Base-by-base conservation (phyloP, 2,113 vertebrate species). In the Oreochromis spilurus region DNA sequence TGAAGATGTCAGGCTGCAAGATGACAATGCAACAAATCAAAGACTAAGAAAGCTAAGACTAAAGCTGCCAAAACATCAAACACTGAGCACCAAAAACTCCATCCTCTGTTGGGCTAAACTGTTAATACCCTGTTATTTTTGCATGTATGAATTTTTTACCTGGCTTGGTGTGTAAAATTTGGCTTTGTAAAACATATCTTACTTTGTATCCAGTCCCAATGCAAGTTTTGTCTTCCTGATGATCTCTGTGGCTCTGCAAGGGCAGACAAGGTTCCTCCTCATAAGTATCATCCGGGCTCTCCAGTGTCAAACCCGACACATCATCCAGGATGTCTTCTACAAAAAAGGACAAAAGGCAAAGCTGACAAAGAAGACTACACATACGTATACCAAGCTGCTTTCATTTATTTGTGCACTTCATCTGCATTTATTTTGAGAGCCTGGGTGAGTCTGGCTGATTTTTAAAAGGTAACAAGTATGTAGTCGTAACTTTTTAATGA, bases 321-420 rank as follows among this genome's bases (percentile, higher is more conserved):
- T 96, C 96, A 40, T 97, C 96, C 92, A 96, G 89, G 86, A 97
- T 97, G 93, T 96, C 96, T 92, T 97, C 96, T 97, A 75, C 54
- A 88, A 82, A 89, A 89, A 53, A 21, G 79, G 13, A 81, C 52
- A 83, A 36, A 29, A 58, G 36, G 38, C 21, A 43, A 12, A 79
- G 31, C 4, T 77, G 72, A 40, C 34, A 36, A 29, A 19, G 10
- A 40, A 45, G 38, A 34, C 13, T 19, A 17, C 31, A 13, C 24
- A 36, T 38, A 29, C 12, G 7, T 84, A 14, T 16, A 77, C 16
- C 16, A 50, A n/a, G 26, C 26, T 50, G 10, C 24, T 77, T 50
- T n/a, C 10, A 52, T 34, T 72, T 72, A 48, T 48, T 77, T 77
- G 70, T 77, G 21, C 43, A 48, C 67, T 48, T 75, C 5, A 75